Evolutionary conservation across 2,113 vertebrate genomes (phyloP).

Genomic region (Donacobius atricapilla): DNA sequence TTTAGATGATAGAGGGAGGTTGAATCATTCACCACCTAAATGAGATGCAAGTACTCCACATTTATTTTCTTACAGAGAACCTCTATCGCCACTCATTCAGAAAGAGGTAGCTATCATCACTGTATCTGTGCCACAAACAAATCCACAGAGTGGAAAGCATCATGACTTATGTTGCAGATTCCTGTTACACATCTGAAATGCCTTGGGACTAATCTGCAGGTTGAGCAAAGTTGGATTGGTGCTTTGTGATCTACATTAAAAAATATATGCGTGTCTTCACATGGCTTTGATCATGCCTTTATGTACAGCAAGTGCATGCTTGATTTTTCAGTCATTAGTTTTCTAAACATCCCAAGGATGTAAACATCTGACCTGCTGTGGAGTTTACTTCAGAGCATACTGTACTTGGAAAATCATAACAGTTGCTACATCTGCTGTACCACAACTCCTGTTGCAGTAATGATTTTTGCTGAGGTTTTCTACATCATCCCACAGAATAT

Average conservation of each 20-base stretch:
- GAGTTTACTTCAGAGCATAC: neutral
- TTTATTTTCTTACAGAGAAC: neutral
- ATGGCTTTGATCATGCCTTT: neutral
- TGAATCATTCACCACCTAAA: neutral
- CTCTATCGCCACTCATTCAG: neutral
- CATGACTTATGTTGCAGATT: neutral
- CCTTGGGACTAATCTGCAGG: neutral
- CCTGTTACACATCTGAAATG: neutral
- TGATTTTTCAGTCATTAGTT: neutral
- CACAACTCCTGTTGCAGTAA: neutral
- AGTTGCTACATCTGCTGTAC: neutral
- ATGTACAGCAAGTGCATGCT: neutral
- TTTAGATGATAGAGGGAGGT: neutral
- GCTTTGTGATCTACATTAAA: neutral
- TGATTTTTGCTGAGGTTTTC: neutral
- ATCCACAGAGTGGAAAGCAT: neutral
- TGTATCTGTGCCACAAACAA: neutral
- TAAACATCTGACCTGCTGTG: neutral
- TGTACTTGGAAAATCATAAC: neutral
- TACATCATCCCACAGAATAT: neutral
- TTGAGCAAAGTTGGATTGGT: neutral
- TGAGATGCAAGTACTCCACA: neutral
- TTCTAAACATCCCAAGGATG: neutral
- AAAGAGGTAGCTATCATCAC: neutral
- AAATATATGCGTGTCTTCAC: rapidly evolving